Percentiles rank a stretch among this genome's conserved stretches.
Conservation (phyloP, 2,797 vertebrate species). For the Tinamus major region DNA sequence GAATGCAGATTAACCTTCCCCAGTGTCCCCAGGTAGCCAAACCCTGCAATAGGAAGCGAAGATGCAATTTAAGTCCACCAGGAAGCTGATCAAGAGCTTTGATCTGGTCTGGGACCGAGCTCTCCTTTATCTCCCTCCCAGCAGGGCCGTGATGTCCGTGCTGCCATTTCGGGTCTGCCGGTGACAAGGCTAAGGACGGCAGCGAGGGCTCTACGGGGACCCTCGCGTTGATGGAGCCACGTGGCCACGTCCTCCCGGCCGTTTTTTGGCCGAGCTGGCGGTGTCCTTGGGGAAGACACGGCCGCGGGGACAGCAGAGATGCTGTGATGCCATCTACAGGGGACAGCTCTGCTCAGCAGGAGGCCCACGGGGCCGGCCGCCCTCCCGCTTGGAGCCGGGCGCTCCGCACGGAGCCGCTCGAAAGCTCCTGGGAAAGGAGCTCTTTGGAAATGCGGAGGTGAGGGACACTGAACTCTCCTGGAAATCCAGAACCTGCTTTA, state of each 20-base stretch:
- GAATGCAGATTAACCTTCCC: slow-evolving; percentile 1
- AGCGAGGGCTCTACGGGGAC: not conserved
- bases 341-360: not conserved
- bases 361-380: not conserved
- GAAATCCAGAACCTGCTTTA: not conserved
- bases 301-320: not conserved
- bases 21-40: slow-evolving; percentile 37
- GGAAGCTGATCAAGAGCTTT: not conserved
- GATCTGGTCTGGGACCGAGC: not conserved
- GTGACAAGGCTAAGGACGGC: not conserved
- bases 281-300: not conserved
- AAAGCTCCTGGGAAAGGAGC: not conserved
- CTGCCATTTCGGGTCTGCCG: not conserved
- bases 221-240: accelerated
- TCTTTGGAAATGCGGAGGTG: not conserved
- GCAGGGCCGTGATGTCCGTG: not conserved
- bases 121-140: accelerated
- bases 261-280: not conserved
- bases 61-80: not conserved
- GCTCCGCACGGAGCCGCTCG: accelerated
- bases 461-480: not conserved
- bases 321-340: slow-evolving; percentile 48
- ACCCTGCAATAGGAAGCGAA: not conserved
- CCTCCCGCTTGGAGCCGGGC: not conserved
- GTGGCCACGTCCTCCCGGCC: accelerated